Base-by-base conservation (phyloP, 2,888 invertebrate species). In the Polylopha cassiicola region DNA sequence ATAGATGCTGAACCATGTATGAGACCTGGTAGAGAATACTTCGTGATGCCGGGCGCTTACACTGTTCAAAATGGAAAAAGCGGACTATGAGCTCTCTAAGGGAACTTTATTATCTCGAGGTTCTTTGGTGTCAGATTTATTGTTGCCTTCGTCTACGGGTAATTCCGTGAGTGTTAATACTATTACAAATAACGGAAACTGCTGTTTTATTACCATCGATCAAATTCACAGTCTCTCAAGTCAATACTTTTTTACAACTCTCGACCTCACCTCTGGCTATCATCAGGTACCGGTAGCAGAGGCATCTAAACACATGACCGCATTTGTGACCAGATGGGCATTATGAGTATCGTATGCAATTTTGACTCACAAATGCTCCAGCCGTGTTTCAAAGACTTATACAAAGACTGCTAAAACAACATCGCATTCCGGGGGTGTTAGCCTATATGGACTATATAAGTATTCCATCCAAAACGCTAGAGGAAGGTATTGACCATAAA, bases 381-480 rank as follows among this genome's bases (percentile, higher is more conserved):
- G 37, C 30, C 3, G 37, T 37, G 3, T 37, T 34, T 9, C 43
- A 43, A 11, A 17, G 33, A 8, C 17, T 37, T 11, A 14, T 43
- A 1, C 29, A 31, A 8, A 1, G 8, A 16, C 2, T 16, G 10
- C 13, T 37, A 8, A 39, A 36, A 5, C 15, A 23, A 14, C 5
- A 6, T 16, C 30, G 33, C 18, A 8, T 37, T 3, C 36, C 33
- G 1, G 41, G 41, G 5, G 45, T 42, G 2, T 9, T 46, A 10
- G 45, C 45, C 2, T 46, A 43, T 9, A 39, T 46, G 42, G 46
- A 43, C 8, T 42, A 46, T 16, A 38, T 46, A 11, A 15, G 42
- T 3, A 42, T 42, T 2, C 13, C 18, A 2, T 46, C 45, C 2
- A 24, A 38, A 18, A 31, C 30, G 0, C 4, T 43, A 5, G 11